Conservation (phyloP, 2,888 invertebrate species). For the Synergus laeviventris region DNA sequence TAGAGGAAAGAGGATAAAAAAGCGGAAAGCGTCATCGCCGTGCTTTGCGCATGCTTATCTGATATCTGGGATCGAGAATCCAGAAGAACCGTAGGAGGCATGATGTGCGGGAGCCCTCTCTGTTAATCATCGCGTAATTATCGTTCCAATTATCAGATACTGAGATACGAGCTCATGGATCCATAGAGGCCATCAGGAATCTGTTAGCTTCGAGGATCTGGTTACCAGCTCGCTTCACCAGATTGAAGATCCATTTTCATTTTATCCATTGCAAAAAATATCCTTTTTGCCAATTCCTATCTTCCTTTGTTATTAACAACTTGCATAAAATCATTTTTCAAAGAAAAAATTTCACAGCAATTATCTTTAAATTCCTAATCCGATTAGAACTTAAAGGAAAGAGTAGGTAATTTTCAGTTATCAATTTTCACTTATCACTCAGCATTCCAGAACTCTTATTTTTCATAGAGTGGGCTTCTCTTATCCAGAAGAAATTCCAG, state of each 20-base stretch:
- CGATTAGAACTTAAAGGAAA: not conserved
- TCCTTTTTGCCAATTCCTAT: not conserved
- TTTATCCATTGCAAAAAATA: not conserved
- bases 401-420: not conserved
- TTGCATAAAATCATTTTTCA: not conserved
- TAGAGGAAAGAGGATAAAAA: slow-evolving; percentile 31
- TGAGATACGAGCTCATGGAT: slow-evolving; percentile 67
- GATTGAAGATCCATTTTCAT: not conserved
- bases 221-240: slow-evolving; percentile 53
- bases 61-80: slow-evolving; percentile 58
- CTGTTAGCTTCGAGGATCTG: slow-evolving; percentile 59
- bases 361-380: not conserved
- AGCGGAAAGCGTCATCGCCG: slow-evolving; percentile 44
- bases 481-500: slow-evolving; percentile 10
- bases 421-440: not conserved
- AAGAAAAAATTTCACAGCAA: too few species aligned
- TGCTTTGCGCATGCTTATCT: slow-evolving; percentile 50
- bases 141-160: slow-evolving; percentile 74
- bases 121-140: slow-evolving; percentile 76
- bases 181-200: slow-evolving; percentile 60
- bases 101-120: slow-evolving; percentile 75
- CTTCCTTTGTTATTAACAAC: not conserved
- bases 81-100: slow-evolving; percentile 60
- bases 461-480: not conserved
- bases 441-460: not conserved